Evolutionary conservation across 2,113 vertebrate genomes (phyloP).

Genomic region (Onychorhynchus coronatus): DNA sequence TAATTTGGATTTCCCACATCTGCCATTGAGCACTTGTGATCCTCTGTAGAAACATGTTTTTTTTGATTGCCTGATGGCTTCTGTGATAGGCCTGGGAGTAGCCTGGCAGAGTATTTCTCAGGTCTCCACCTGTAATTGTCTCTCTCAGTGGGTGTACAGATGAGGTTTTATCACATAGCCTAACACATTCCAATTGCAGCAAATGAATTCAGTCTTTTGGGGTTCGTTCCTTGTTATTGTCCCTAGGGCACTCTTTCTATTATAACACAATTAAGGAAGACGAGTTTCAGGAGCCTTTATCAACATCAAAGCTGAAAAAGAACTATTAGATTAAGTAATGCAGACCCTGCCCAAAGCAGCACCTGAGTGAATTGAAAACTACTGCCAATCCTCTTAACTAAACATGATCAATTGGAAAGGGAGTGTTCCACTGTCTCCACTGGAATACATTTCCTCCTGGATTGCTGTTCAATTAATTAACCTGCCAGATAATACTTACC

Average conservation of each 20-base stretch:
- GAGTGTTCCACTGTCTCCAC: neutral
- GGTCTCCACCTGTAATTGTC: neutral
- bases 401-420: constrained; percentile 41
- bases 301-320: neutral
- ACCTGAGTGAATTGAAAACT: constrained; percentile 35
- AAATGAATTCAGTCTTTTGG: neutral
- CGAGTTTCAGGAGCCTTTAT: constrained; percentile 17
- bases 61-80: neutral
- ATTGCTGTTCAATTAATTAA: constrained; percentile 53
- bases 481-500: neutral
- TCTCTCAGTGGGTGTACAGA: neutral
- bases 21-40: neutral
- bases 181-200: neutral
- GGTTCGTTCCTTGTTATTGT: neutral
- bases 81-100: neutral
- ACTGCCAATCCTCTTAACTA: constrained; percentile 29
- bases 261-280: constrained; percentile 36
- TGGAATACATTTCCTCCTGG: constrained; percentile 16
- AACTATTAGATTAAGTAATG: constrained; percentile 35
- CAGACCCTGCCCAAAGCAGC: constrained; percentile 1
- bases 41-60: neutral
- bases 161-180: neutral
- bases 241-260: neutral
- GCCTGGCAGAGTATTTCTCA: neutral
- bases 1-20: neutral